A percentile compares a stretch with the other conserved stretches of the same genome.
Evolutionary conservation across 2,113 vertebrate species (phyloP).

Genomic region (Triplophysa tibetana): DNA sequence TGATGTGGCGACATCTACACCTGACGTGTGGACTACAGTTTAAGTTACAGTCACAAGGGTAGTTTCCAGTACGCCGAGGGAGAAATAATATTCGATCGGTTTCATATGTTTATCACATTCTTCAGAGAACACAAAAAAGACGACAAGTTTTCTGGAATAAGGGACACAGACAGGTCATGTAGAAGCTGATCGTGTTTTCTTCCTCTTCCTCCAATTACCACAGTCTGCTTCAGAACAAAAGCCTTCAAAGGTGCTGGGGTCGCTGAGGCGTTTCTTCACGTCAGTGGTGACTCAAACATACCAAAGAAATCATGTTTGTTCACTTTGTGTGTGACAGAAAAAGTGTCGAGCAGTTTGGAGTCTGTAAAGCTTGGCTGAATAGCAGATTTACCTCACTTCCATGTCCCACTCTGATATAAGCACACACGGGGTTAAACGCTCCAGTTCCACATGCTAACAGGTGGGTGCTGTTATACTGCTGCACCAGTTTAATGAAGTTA

Average conservation of each 20-base stretch:
- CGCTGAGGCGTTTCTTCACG: not conserved
- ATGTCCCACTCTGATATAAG: constrained; percentile 81
- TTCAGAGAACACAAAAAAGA: constrained; percentile 29
- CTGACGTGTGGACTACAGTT: not conserved
- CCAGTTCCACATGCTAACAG: constrained; percentile 92
- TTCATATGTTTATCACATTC: constrained; percentile 40
- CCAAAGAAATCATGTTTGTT: not conserved
- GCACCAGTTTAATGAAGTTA: constrained; percentile 91
- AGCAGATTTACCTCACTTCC: constrained; percentile 47
- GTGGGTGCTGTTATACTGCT: constrained; percentile 90
- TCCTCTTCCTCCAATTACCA: not conserved
- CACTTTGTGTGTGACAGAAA: too few species aligned
- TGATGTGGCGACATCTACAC: not conserved
- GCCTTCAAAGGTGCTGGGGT: not conserved
- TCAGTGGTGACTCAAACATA: not conserved
- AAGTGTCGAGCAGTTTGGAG: not conserved
- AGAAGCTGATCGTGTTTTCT: not conserved
- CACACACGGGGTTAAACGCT: constrained; percentile 88
- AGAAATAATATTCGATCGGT: not conserved
- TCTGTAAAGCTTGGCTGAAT: too few species aligned
- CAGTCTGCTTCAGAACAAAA: constrained; percentile 29
- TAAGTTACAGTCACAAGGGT: not conserved
- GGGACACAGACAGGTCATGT: constrained; percentile 13
- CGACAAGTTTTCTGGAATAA: constrained; percentile 12
- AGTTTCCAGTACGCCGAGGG: not conserved